Conservation (phyloP, 2,113 vertebrate genomes). For the Struthidea cinerea region DNA sequence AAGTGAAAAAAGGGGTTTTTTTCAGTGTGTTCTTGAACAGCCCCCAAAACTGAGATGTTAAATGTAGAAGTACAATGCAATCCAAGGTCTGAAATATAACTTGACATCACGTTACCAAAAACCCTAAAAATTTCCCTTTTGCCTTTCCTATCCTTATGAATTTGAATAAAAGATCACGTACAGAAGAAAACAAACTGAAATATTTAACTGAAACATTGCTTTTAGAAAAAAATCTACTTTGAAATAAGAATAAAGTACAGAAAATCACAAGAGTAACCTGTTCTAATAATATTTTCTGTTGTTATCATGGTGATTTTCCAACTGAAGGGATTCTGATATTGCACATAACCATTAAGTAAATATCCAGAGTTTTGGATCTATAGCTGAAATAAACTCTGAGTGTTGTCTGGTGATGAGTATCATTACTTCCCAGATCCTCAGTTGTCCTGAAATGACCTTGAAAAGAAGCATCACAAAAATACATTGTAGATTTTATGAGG, state of each 20-base stretch:
- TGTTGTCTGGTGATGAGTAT: not conserved
- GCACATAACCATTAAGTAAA: constrained; percentile 26
- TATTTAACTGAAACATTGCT: not conserved
- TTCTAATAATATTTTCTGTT: not conserved
- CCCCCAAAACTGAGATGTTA: not conserved
- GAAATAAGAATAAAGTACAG: not conserved
- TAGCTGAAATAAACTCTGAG: constrained; percentile 6
- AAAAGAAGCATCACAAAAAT: not conserved
- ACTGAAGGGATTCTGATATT: constrained; percentile 11
- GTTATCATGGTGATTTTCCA: not conserved
- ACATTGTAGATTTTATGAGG: constrained; percentile 38
- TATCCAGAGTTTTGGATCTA: not conserved
- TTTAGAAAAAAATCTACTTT: not conserved
- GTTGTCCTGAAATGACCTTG: constrained; percentile 69
- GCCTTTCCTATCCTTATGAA: not conserved
- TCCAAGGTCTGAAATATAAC: not conserved
- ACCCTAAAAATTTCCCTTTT: not conserved
- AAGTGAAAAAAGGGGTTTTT: not conserved
- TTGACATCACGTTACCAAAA: not conserved
- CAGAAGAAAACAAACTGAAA: not conserved
- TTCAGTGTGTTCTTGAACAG: not conserved
- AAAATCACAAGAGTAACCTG: not conserved
- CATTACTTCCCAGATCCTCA: not conserved
- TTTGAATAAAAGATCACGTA: not conserved
- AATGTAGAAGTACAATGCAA: not conserved